A percentile compares a stretch with the other conserved stretches of the same genome.
Conservation (phyloP, 2,797 vertebrate species). For the Choloepus didactylus region DNA sequence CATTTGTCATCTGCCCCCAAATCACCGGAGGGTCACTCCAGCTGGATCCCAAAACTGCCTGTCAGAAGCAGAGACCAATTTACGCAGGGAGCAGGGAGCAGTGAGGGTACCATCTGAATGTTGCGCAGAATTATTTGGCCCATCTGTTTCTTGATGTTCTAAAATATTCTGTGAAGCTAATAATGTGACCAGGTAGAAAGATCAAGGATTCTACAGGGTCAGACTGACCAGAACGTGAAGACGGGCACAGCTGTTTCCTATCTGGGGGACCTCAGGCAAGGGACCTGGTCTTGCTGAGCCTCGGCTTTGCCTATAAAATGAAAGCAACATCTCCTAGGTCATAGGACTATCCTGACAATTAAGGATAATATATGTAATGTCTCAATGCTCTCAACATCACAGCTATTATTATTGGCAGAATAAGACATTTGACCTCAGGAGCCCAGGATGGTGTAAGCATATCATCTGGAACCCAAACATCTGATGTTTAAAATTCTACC, state of each 20-base stretch:
- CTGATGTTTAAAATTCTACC: background rate
- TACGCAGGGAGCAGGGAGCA: background rate
- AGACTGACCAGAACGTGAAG: background rate
- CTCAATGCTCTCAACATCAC: background rate
- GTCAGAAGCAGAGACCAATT: background rate
- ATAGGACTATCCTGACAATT: background rate
- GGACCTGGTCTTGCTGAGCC: background rate
- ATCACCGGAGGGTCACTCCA: background rate
- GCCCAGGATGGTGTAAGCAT: background rate
- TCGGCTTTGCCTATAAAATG: background rate
- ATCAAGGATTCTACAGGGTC: background rate
- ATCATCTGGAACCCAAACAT: background rate
- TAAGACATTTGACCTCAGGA: background rate
- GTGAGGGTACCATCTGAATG: background rate
- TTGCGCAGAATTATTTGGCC: background rate
- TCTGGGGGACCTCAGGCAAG: background rate
- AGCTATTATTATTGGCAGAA: background rate
- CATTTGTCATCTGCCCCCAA: background rate
- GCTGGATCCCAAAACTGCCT: background rate
- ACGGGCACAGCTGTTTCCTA: fast-evolving
- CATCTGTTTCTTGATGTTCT: background rate
- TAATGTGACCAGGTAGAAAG: background rate
- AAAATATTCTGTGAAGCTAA: slow-evolving; percentile 26
- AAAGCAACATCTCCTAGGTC: background rate
- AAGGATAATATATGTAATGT: background rate